Evolutionary conservation across 2,113 vertebrate species (phyloP).

Genomic region (Paratilapia polleni): DNA sequence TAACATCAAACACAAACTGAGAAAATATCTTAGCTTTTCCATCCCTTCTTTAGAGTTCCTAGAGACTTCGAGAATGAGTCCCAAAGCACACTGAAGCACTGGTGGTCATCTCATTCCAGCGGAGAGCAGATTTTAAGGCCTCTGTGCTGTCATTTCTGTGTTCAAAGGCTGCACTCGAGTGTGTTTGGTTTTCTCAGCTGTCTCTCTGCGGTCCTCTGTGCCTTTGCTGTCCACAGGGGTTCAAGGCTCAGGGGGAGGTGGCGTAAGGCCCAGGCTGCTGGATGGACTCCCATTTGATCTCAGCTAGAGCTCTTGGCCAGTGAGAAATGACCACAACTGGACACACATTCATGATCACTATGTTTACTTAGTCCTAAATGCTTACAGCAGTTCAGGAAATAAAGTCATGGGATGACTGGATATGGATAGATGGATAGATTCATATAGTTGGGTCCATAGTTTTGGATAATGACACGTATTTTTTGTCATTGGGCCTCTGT

Average conservation of each 20-base stretch:
- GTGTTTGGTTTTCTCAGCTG: constrained; percentile 82
- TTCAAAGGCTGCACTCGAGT: constrained; percentile 72
- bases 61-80: not conserved
- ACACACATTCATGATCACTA: constrained; percentile 60
- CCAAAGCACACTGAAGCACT: not conserved
- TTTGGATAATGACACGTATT: no score
- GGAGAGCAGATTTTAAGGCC: constrained; percentile 45
- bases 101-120: constrained; percentile 34
- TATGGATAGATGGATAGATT: no score
- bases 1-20: not conserved
- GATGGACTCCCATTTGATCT: constrained; percentile 72
- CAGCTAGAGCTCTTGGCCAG: constrained; percentile 65
- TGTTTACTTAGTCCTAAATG: constrained; percentile 11
- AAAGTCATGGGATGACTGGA: constrained; percentile 31
- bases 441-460: no score
- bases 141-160: constrained; percentile 46
- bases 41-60: not conserved
- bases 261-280: constrained; percentile 47
- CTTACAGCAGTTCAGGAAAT: constrained; percentile 9
- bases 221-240: constrained; percentile 66
- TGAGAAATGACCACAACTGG: constrained; percentile 81
- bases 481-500: no score
- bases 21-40: not conserved
- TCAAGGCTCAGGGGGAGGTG: constrained; percentile 28
- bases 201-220: constrained; percentile 59